Evolutionary conservation across 2,113 vertebrate species (phyloP).

Genomic region (Melierax canorus): DNA sequence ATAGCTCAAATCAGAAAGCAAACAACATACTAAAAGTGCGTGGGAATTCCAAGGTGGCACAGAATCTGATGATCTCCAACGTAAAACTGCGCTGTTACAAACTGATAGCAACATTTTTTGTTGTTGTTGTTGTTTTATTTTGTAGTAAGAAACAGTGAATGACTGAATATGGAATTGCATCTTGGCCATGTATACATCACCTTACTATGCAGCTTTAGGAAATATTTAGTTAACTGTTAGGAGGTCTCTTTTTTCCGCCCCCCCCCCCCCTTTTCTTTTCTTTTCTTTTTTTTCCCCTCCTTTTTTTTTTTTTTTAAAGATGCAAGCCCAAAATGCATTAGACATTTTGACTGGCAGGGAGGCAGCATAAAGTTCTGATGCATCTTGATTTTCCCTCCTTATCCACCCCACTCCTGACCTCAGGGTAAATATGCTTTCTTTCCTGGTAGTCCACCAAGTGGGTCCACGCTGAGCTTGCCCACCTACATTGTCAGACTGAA

Average conservation of each 20-base stretch:
- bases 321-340: background rate
- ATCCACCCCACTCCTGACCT: background rate
- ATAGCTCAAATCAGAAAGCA: background rate
- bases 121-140: background rate
- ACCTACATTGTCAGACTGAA: background rate
- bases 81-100: background rate
- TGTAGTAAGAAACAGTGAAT: background rate
- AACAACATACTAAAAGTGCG: background rate
- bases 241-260: background rate
- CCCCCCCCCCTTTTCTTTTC: rapidly evolving
- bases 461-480: background rate
- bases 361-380: background rate
- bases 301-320: background rate
- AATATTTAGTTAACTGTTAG: background rate
- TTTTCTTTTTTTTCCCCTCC: no score
- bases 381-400: background rate
- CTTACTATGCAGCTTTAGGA: background rate
- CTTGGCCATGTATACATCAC: background rate
- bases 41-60: background rate
- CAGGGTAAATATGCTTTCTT: background rate
- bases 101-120: background rate
- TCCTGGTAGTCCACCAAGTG: background rate
- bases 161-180: background rate
- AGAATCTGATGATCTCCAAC: background rate
- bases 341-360: background rate